Evolutionary conservation across 2,797 vertebrate species (phyloP), one percentile per base, ranked within the genome.

Genomic region (Notoglanidium macrostoma): DNA sequence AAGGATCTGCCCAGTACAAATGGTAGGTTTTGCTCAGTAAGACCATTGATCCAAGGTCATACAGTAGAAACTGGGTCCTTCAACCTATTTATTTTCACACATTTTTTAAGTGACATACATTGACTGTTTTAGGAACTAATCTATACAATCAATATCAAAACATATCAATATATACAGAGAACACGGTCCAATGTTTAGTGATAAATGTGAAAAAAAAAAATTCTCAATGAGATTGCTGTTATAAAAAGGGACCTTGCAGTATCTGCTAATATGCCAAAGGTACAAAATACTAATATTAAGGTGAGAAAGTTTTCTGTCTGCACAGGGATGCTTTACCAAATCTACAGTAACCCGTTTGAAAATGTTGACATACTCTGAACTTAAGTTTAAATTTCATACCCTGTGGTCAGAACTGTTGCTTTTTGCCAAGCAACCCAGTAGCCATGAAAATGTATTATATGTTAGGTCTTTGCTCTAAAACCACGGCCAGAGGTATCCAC

Each of bases 401-500:
- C 46, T 79, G 68, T 82, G 86, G 85, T 92, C 84, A 84, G 79
- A 87, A 87, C 89, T 86, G 70, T 23, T 84, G 29, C 23, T 73
- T 84, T 90, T 79, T 68, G 65, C 87, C 78, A 87, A 87, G 90
- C 87, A 83, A 87, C 90, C 85, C 89, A 89, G 46, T 88, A 67
- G 67, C 54, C 85, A 77, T 87, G 92, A 89, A 90, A 76, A 87
- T 90, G 86, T 90, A 89, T 85, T 90, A 84, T 88, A 89, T 91
- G 90, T 76, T 92, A 88, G 88, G 90, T 76, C 85, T 74, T 91
- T 89, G 90, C 87, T 91, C 85, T 91, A 89, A 94, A 94, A 96
- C 95, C 96, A 92, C 94, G 68, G 82, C 87, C 87, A 94, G 90
- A 91, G 92, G 93, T 91, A 95, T 92, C 92, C 92, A 94, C 94